phyloP scores from a whole-genome alignment of 1,140 invertebrate species.

The Proales similis region DNA sequence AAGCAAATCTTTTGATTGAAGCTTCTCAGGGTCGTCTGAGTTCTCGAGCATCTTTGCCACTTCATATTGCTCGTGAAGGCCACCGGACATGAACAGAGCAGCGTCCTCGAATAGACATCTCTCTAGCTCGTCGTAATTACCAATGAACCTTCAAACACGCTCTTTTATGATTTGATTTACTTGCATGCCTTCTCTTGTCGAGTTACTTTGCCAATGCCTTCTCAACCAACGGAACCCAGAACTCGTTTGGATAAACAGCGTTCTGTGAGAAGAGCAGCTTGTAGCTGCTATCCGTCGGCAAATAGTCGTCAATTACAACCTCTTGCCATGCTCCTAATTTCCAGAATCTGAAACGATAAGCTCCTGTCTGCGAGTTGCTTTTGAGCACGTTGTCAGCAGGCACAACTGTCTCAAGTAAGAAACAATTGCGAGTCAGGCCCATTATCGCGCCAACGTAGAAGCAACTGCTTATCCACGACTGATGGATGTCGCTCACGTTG shows the following conservation, averaged over 20 bases:
- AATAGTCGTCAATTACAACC: slow-evolving; percentile 24
- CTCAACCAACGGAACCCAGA: slow-evolving; percentile 50
- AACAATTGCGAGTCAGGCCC: slow-evolving; percentile 25
- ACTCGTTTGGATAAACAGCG: slow-evolving; percentile 42
- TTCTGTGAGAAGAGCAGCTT: slow-evolving; percentile 44
- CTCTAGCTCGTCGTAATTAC: slow-evolving; percentile 35
- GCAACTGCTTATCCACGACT: slow-evolving; percentile 29
- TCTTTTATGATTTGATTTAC: not conserved
- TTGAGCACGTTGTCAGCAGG: slow-evolving; percentile 20
- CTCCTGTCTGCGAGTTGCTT: slow-evolving; percentile 25
- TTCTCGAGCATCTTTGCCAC: not conserved
- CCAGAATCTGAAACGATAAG: slow-evolving; percentile 37
- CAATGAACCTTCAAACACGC: slow-evolving; percentile 4
- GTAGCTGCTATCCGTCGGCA: slow-evolving; percentile 41
- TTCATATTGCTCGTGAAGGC: slow-evolving; percentile 23
- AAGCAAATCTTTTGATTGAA: slow-evolving; percentile 15
- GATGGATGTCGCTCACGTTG: slow-evolving; percentile 18
- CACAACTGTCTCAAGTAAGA: slow-evolving; percentile 3
- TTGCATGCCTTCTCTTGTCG: not conserved
- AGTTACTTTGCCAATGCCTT: slow-evolving; percentile 45
- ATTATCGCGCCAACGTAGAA: slow-evolving; percentile 36
- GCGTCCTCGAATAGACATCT: slow-evolving; percentile 26
- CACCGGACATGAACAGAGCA: slow-evolving; percentile 29
- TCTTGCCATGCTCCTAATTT: slow-evolving; percentile 33
- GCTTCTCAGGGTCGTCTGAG: slow-evolving; percentile 10